These are phyloP conservation scores for Platerodrilus igneus DNA, from an alignment of 2,888 invertebrate species.

Conservation along the genomic window DNA sequence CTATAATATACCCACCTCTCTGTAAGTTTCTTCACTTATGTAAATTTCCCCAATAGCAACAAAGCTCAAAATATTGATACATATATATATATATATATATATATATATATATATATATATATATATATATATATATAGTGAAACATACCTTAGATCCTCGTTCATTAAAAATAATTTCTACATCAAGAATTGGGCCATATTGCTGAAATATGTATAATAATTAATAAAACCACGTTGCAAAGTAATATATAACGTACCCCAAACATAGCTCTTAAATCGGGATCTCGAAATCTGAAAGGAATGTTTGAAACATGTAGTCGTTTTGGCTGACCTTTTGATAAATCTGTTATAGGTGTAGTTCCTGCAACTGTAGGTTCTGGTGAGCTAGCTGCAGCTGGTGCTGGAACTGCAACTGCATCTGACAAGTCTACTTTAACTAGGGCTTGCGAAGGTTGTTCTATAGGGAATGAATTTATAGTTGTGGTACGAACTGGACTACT, in stretches of 20 bases:
- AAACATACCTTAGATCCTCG: constrained; percentile 97
- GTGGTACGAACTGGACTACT: constrained; percentile 39
- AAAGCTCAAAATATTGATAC: constrained; percentile 20
- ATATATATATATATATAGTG: constrained; percentile 11
- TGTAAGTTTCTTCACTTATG: constrained; percentile 2
- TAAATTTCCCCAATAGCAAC: constrained; percentile 22
- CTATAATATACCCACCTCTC: not conserved
- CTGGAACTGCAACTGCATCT: constrained; percentile 37
- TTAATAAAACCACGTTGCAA: not conserved
- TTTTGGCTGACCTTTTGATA: constrained; percentile 77
- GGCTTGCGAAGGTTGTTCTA: constrained; percentile 52
- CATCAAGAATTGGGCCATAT: constrained; percentile 98
- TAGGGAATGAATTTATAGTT: constrained; percentile 39
- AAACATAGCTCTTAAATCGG: constrained; percentile 96
- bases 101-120: constrained; percentile 10
- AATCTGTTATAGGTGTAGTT: constrained; percentile 51
- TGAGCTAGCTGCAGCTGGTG: constrained; percentile 49
- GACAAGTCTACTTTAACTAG: constrained; percentile 57
- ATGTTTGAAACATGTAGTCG: constrained; percentile 99
- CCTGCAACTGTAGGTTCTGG: constrained; percentile 50
- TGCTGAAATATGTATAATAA: constrained; percentile 70
- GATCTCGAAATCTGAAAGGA: constrained; percentile 99
- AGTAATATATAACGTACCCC: constrained; percentile 79
- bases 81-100: constrained; percentile 9
- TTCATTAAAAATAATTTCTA: constrained; percentile 99